Base-by-base conservation (phyloP, 1,140 invertebrate species). In the Aleiodes sp. region DNA sequence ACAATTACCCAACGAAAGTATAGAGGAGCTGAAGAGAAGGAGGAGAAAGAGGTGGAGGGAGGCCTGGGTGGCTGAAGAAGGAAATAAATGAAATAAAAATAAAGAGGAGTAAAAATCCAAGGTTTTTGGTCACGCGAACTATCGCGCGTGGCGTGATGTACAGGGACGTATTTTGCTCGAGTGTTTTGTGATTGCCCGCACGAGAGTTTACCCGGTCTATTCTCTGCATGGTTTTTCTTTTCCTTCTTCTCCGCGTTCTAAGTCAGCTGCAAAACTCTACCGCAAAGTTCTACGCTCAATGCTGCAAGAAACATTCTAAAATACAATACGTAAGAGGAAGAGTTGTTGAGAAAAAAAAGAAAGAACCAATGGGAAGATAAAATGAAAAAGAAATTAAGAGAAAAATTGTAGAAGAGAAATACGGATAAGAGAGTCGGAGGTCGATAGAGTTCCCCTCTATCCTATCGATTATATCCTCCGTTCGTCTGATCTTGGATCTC, bases 91-190 rank as follows among this genome's bases (percentile, higher is more conserved):
- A 8, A 59, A 29, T 12, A 14, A 29, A 0, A 31, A 2, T 52
- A 31, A 1, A 31, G 14, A 28, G 2, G 2, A 29, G 0, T 2
- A 16, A 59, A 59, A 26, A 19, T 12, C 41, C 59, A 41, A 4
- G 66, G 57, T 37, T 68, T 61, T 68, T 28, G 66, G 41, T 68
- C 66, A 68, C 66, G 66, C 66, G 57, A 68, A 41, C 66, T 46
- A n/a, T 59, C 35, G 66, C 66, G 35, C 57, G 66, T 68, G 66
- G 57, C 66, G 66, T 68, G 66, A 61, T 61, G 39, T 41, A 39
- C 29, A 67, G 66, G 28, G 56, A 68, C 66, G 57, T 67, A 57
- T 46, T 43, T 43, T 16, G 1, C 46, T 52, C 19, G 28, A 56
- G 56, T 57, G 65, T 68, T 46, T 61, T 31, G 46, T 56, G 43